Evolutionary conservation across 2,888 invertebrate species (phyloP).

Genomic region (Chouioia cunea): DNA sequence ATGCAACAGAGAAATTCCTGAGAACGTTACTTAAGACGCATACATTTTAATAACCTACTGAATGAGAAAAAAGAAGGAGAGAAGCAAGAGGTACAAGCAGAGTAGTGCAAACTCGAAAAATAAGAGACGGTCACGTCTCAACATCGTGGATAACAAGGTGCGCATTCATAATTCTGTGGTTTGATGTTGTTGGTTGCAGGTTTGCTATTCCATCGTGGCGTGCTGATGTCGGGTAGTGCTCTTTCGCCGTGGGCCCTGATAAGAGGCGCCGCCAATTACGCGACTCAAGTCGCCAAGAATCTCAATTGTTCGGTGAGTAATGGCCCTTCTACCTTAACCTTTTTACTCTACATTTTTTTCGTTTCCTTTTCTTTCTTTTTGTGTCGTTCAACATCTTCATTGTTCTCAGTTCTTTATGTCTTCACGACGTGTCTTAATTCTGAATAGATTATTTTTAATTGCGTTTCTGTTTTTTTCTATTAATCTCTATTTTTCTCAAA

Average conservation of each 20-base stretch:
- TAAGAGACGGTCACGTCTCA: no score
- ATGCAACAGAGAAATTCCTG: no score
- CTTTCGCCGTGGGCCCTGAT: constrained; percentile 88
- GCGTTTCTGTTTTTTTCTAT: not conserved
- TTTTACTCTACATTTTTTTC: no score
- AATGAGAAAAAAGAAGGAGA: no score
- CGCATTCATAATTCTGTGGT: not conserved
- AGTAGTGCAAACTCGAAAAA: not conserved
- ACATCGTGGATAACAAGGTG: no score
- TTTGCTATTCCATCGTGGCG: constrained; percentile 88
- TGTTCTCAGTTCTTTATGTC: constrained; percentile 31
- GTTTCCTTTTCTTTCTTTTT: constrained; percentile 13
- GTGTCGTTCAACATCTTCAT: not conserved
- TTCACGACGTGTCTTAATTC: not conserved
- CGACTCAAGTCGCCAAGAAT: constrained; percentile 85
- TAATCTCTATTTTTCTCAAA: no score
- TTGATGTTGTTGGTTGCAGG: constrained; percentile 72
- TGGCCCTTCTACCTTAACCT: constrained; percentile 21
- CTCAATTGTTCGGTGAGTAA: constrained; percentile 83
- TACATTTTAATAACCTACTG: no score
- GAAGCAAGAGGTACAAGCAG: not conserved
- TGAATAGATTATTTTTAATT: constrained; percentile 7
- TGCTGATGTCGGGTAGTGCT: constrained; percentile 92
- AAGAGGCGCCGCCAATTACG: constrained; percentile 75
- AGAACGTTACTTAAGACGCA: no score